A percentile compares a stretch with the other conserved stretches of the same genome.
These are phyloP conservation scores for Chrosomus eos DNA, from an alignment of 2,797 vertebrate genomes.

Conservation along the genomic window DNA sequence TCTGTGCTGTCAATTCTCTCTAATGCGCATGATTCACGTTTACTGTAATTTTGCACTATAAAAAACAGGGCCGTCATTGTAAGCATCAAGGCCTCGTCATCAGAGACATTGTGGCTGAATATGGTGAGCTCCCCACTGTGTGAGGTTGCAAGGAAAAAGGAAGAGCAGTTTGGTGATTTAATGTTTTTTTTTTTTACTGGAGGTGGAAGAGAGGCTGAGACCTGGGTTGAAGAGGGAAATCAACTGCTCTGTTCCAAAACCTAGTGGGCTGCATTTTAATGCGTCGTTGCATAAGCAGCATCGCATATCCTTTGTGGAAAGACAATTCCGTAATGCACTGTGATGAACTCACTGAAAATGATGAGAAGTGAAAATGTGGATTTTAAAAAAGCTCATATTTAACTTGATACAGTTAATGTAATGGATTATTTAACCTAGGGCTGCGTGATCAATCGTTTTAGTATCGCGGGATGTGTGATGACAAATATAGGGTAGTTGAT, in stretches of 20 bases:
- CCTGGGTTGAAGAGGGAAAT: constrained; percentile 37
- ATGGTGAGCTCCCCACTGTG: constrained; percentile 48
- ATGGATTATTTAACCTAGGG: not conserved
- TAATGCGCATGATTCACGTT: constrained; percentile 67
- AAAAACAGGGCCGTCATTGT: constrained; percentile 70
- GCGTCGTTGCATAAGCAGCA: not conserved
- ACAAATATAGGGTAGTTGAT: not conserved
- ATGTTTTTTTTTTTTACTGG: constrained; percentile 22
- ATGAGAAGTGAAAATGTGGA: not conserved
- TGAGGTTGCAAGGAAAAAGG: not conserved
- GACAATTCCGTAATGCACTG: not conserved
- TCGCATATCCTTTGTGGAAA: constrained; percentile 10
- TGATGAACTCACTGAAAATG: constrained; percentile 10
- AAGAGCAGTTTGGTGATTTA: constrained; percentile 10
- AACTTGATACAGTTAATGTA: not conserved
- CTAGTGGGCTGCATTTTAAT: constrained; percentile 25
- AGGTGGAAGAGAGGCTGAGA: constrained; percentile 31
- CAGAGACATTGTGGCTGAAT: constrained; percentile 52
- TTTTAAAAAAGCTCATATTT: not conserved
- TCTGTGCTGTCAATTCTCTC: not conserved
- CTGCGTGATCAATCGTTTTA: no score
- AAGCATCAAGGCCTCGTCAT: constrained; percentile 71
- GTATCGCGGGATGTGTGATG: no score
- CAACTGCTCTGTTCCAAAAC: constrained; percentile 16
- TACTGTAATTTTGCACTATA: constrained; percentile 68